Evolutionary conservation across 2,113 vertebrate species (phyloP).

Genomic region (Halcyon senegalensis): DNA sequence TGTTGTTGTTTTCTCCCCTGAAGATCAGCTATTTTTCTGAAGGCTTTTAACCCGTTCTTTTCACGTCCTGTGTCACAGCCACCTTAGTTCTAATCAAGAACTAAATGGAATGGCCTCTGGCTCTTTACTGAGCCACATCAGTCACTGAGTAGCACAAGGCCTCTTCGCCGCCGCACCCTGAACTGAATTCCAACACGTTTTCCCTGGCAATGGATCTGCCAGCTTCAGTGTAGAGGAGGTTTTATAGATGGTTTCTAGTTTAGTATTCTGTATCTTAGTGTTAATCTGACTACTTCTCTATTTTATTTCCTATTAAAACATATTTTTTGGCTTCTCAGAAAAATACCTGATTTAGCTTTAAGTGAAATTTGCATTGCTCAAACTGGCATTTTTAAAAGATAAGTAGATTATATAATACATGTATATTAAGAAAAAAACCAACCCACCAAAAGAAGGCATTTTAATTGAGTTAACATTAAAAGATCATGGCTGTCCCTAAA

Average conservation of each 20-base stretch:
- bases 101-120: not conserved
- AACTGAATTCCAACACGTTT: not conserved
- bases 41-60: not conserved
- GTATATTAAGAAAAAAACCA: not conserved
- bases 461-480: not conserved
- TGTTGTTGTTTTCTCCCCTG: not conserved
- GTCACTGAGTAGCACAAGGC: not conserved
- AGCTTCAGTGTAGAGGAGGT: not conserved
- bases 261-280: not conserved
- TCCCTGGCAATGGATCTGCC: not conserved
- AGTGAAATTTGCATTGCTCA: not conserved
- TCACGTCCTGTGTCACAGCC: not conserved
- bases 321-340: not conserved
- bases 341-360: slow-evolving; percentile 8
- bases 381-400: not conserved
- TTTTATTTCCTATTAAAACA: not conserved
- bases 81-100: not conserved
- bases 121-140: not conserved
- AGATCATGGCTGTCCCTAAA: slow-evolving; percentile 3
- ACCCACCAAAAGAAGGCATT: not conserved
- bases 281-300: not conserved
- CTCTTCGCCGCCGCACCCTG: not conserved
- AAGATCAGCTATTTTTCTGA: slow-evolving; percentile 44
- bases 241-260: not conserved
- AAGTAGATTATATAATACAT: not conserved